These are phyloP conservation scores for Eurystomus gularis DNA, from an alignment of 2,113 vertebrate species.

Conservation along the genomic window DNA sequence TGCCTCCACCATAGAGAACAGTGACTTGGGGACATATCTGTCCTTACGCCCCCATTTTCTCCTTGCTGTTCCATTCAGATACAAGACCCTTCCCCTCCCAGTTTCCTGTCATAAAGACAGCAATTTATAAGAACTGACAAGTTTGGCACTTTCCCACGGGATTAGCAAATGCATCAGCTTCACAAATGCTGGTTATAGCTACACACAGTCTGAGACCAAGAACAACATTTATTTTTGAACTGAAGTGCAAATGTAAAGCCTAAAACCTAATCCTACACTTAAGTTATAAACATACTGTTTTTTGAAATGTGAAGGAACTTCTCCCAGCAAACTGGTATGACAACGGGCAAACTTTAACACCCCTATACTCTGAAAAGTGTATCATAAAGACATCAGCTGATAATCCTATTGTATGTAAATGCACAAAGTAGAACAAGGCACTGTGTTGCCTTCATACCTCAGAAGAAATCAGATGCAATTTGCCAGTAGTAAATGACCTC, in stretches of 20 bases:
- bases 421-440: not conserved
- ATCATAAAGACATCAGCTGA: not conserved
- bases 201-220: not conserved
- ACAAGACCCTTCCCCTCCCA: not conserved
- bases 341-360: not conserved
- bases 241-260: not conserved
- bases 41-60: not conserved
- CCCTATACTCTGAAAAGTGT: not conserved
- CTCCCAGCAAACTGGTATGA: not conserved
- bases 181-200: not conserved
- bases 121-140: conserved; percentile 47
- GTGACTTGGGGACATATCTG: not conserved
- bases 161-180: not conserved
- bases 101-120: conserved; percentile 48
- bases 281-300: not conserved
- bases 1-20: not conserved
- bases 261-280: not conserved
- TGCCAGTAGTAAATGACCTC: not conserved
- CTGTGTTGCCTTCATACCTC: not conserved
- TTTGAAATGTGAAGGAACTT: not conserved
- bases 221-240: not conserved
- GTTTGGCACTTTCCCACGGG: conserved; percentile 18
- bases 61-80: conserved; percentile 21
- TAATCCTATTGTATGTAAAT: not conserved
- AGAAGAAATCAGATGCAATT: not conserved